Evolutionary conservation across 2,113 vertebrate species (phyloP).

Genomic region (Peromyscus californicus): DNA sequence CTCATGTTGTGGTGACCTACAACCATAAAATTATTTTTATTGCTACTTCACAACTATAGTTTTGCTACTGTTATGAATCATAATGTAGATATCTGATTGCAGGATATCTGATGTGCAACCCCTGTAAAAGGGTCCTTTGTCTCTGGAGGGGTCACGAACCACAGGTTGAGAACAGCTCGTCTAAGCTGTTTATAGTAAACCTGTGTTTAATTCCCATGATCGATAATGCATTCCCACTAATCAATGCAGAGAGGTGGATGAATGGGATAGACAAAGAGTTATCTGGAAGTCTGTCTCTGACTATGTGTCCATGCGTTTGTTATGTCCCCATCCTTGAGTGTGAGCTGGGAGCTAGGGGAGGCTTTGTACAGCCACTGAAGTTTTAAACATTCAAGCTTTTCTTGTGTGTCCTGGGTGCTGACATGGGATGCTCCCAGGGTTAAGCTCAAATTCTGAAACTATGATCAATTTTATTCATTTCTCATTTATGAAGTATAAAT

Average conservation of each 20-base stretch:
- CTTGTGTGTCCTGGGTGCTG: neutral
- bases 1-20: too few species aligned
- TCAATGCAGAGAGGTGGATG: neutral
- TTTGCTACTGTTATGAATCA: too few species aligned
- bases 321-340: neutral
- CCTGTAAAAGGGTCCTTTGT: too few species aligned
- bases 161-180: neutral
- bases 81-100: too few species aligned
- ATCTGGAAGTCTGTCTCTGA: neutral
- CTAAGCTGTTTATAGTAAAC: neutral
- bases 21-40: too few species aligned
- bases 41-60: too few species aligned
- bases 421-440: neutral
- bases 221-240: slow-evolving; percentile 4
- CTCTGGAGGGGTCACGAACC: too few species aligned
- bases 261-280: neutral
- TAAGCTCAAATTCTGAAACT: slow-evolving; percentile 28
- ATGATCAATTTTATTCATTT: neutral
- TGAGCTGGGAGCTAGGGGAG: neutral
- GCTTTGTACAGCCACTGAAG: neutral
- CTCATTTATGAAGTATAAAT: slow-evolving; percentile 2
- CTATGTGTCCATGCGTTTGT: neutral
- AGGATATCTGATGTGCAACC: too few species aligned
- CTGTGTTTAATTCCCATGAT: slow-evolving; percentile 19
- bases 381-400: slow-evolving; percentile 21